Conservation (phyloP, 2,888 invertebrate genomes). For the Spilosoma lubricipeda region DNA sequence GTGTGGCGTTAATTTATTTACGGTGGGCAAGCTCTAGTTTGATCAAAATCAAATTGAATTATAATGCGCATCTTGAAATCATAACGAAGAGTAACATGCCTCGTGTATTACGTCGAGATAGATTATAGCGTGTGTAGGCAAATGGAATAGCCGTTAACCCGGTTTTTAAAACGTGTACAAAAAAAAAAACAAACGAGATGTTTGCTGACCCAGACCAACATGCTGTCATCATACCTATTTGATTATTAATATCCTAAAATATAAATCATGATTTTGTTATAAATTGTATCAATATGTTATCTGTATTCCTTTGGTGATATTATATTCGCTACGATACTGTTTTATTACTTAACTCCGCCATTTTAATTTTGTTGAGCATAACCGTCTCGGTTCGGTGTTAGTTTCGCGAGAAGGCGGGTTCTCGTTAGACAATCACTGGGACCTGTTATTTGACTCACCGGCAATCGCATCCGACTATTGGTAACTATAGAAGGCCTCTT, state of each 20-base stretch:
- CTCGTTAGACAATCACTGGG: constrained; percentile 52
- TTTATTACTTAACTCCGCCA: constrained; percentile 63
- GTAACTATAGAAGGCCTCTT: constrained; percentile 67
- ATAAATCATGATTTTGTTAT: constrained; percentile 15
- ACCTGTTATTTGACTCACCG: constrained; percentile 56
- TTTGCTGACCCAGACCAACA: constrained; percentile 28
- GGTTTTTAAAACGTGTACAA: constrained; percentile 23
- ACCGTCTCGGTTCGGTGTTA: constrained; percentile 52
- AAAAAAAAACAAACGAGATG: constrained; percentile 23
- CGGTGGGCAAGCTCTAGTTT: constrained; percentile 11
- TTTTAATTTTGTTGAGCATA: constrained; percentile 67
- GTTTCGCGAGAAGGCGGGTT: constrained; percentile 50
- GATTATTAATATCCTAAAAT: constrained; percentile 25
- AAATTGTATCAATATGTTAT: constrained; percentile 28
- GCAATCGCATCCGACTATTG: constrained; percentile 58
- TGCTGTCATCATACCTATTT: constrained; percentile 13
- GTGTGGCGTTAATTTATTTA: constrained; percentile 28
- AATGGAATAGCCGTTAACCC: constrained; percentile 38
- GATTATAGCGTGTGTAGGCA: constrained; percentile 27
- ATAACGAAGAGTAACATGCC: constrained; percentile 23
- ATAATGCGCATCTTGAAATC: constrained; percentile 19
- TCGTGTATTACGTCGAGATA: constrained; percentile 31
- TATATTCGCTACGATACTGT: constrained; percentile 36
- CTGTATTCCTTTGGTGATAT: constrained; percentile 1
- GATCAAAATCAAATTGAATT: constrained; percentile 3